Evolutionary conservation across 1,140 invertebrate genomes (phyloP).

Genomic region (Cydia splendana): DNA sequence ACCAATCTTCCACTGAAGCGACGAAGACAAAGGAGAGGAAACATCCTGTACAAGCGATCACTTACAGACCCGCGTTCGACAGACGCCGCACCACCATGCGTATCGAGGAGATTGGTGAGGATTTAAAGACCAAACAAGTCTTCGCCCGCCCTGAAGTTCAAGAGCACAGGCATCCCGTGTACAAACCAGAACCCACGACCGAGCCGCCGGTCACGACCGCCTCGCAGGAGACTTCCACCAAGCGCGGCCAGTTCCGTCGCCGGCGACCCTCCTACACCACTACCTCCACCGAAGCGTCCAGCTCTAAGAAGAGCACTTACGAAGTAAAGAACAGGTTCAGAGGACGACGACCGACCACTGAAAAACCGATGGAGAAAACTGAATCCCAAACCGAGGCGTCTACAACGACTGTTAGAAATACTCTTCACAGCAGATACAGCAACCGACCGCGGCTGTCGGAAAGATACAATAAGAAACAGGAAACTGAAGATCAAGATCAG

Average conservation of each 20-base stretch:
- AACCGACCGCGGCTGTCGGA: constrained; percentile 66
- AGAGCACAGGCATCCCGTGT: constrained; percentile 69
- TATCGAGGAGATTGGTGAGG: constrained; percentile 78
- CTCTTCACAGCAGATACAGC: constrained; percentile 54
- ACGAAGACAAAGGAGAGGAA: constrained; percentile 59
- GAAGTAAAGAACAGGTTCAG: constrained; percentile 72
- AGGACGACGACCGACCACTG: constrained; percentile 65
- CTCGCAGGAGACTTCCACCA: constrained; percentile 54
- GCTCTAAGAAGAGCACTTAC: constrained; percentile 57
- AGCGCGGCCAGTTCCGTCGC: constrained; percentile 61
- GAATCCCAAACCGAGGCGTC: constrained; percentile 56
- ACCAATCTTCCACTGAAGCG: constrained; percentile 61
- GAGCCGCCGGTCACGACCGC: constrained; percentile 47
- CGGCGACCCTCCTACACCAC: constrained; percentile 60
- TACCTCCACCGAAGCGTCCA: constrained; percentile 60
- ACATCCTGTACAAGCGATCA: constrained; percentile 63
- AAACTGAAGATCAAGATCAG: constrained; percentile 70
- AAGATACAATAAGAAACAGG: constrained; percentile 67
- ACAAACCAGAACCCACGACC: constrained; percentile 67
- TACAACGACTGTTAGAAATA: constrained; percentile 54
- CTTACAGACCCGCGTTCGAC: constrained; percentile 74
- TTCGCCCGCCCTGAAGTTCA: constrained; percentile 63
- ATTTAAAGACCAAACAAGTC: constrained; percentile 75
- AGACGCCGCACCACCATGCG: constrained; percentile 75
- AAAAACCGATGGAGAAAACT: constrained; percentile 68